phyloP scores from a whole-genome alignment of 2,113 vertebrate species.

The Astatoreochromis straeleni region DNA sequence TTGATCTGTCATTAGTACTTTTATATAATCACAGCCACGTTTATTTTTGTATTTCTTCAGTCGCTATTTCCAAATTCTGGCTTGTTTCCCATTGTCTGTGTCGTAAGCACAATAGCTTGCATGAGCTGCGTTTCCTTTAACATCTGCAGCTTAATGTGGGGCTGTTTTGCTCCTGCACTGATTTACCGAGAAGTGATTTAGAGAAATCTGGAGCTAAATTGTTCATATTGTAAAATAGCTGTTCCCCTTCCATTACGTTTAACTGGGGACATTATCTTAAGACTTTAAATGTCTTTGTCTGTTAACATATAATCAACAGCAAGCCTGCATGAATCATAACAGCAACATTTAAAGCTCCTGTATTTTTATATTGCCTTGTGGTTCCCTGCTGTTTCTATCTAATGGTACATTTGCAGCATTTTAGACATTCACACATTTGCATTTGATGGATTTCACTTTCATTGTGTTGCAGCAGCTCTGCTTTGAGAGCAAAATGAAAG shows the following conservation, averaged over 20 bases:
- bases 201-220: background rate
- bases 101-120: background rate
- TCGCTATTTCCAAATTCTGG: background rate
- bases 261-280: background rate
- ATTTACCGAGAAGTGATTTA: background rate
- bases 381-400: background rate
- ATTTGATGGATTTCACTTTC: background rate
- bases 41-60: background rate
- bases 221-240: background rate
- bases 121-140: constrained; percentile 17
- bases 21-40: background rate
- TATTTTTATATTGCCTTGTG: background rate
- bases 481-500: background rate
- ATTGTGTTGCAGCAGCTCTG: background rate
- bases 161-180: background rate
- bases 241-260: background rate
- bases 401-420: background rate
- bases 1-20: constrained; percentile 6
- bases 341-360: background rate
- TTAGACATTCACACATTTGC: background rate
- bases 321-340: background rate
- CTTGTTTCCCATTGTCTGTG: background rate
- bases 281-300: background rate
- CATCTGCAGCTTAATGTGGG: constrained; percentile 5
- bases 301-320: background rate